Percentiles rank a stretch among this genome's conserved stretches.
Conservation (phyloP, 2,797 vertebrate species). For the Rhynchotus rufescens region DNA sequence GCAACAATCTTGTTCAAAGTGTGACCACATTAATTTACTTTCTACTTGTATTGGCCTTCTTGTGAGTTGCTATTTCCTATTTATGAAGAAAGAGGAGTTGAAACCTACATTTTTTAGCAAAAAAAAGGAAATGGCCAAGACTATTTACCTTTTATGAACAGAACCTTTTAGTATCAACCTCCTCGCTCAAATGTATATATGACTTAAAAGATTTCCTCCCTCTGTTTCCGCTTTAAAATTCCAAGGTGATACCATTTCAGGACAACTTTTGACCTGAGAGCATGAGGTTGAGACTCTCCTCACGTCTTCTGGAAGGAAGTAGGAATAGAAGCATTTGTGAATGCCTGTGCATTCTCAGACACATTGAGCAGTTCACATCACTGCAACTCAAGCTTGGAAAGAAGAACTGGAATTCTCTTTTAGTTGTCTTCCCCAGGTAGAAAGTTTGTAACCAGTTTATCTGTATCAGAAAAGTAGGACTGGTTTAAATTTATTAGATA, state of each 20-base stretch:
- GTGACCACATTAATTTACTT: neutral
- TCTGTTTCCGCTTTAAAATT: neutral
- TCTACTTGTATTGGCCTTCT: neutral
- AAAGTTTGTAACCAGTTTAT: neutral
- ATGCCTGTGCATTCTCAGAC: neutral
- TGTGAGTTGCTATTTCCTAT: neutral
- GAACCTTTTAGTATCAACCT: neutral
- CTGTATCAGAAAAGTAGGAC: neutral
- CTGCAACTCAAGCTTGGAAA: neutral
- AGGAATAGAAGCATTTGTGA: neutral
- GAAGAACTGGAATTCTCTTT: neutral
- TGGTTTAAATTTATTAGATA: slow-evolving; percentile 26
- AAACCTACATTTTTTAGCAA: neutral
- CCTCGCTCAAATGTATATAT: too few species aligned
- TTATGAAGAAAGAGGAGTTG: neutral
- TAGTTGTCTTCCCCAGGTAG: neutral
- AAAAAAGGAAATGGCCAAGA: neutral
- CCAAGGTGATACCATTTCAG: neutral
- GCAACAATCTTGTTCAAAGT: neutral
- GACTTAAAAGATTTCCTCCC: neutral
- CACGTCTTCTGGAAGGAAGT: neutral
- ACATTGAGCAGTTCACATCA: neutral
- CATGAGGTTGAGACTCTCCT: fast-evolving
- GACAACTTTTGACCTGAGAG: neutral
- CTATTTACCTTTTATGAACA: neutral